phyloP scores from a whole-genome alignment of 1,140 invertebrate species.

The Meloidogyne hapla region DNA sequence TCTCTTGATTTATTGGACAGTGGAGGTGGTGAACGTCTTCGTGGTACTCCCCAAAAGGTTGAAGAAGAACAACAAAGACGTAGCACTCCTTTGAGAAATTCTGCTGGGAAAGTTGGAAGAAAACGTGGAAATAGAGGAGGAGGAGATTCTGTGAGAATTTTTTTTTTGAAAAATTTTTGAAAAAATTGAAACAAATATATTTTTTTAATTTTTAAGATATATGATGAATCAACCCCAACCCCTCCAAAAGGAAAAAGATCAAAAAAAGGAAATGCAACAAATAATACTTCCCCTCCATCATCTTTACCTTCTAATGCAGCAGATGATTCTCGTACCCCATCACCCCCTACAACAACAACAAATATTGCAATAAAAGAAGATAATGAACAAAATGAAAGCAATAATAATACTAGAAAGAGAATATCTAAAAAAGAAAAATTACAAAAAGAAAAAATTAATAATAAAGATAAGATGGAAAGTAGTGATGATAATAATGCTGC shows the following conservation, averaged over 20 bases:
- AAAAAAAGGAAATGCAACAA: neutral
- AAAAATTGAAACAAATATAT: too few relatives aligned
- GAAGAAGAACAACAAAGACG: slow-evolving; percentile 22
- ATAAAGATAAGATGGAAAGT: neutral
- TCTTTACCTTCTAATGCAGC: slow-evolving; percentile 1
- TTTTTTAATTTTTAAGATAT: neutral
- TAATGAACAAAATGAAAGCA: neutral
- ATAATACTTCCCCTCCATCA: slow-evolving; percentile 10
- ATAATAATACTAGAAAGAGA: neutral
- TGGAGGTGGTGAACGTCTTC: neutral
- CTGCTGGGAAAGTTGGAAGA: slow-evolving; percentile 13
- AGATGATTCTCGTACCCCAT: slow-evolving; percentile 18
- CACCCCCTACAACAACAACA: slow-evolving; percentile 10
- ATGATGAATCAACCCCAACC: slow-evolving; percentile 9
- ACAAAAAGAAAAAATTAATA: neutral
- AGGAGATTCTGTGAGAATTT: neutral
- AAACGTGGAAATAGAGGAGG: slow-evolving; percentile 11
- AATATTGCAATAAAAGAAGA: neutral
- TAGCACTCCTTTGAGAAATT: slow-evolving; percentile 12
- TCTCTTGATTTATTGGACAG: slow-evolving; percentile 22
- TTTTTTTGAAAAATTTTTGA: neutral
- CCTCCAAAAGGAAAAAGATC: slow-evolving; percentile 2
- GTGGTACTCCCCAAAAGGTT: slow-evolving; percentile 14
- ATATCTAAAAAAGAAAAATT: neutral
- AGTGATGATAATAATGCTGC: slow-evolving; percentile 2